Percentiles rank a stretch among this genome's conserved stretches.
Evolutionary conservation across 2,113 vertebrate species (phyloP).

Genomic region (Nicator chloris): DNA sequence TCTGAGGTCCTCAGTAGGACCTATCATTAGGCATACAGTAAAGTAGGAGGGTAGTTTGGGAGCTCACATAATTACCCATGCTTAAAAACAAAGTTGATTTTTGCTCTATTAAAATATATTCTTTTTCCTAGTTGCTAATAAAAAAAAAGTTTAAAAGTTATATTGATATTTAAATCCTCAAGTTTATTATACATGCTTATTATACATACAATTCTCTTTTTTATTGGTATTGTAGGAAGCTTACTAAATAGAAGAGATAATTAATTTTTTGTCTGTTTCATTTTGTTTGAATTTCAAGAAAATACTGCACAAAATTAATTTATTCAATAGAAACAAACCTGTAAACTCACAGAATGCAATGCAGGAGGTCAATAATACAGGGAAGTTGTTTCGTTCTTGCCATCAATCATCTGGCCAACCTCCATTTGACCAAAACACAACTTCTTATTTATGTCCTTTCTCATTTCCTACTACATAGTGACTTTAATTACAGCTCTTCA

Average conservation of each 20-base stretch:
- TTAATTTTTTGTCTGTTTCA: neutral
- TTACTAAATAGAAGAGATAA: neutral
- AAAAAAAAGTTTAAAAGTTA: neutral
- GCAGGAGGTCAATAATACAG: fast-evolving
- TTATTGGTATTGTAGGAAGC: neutral
- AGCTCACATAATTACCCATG: neutral
- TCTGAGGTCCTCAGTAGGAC: neutral
- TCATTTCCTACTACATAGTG: neutral
- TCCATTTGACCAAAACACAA: neutral
- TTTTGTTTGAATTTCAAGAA: neutral
- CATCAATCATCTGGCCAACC: neutral
- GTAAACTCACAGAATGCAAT: neutral
- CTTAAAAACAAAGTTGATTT: neutral
- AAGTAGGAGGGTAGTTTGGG: neutral
- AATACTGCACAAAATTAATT: neutral
- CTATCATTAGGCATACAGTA: neutral
- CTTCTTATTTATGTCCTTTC: neutral
- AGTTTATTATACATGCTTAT: neutral
- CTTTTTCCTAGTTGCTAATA: neutral
- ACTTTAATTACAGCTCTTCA: neutral
- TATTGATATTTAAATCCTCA: neutral
- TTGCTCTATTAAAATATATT: neutral
- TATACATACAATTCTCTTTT: neutral
- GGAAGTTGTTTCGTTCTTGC: neutral
- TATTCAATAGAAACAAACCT: neutral